A percentile compares a stretch with the other conserved stretches of the same genome.
Conservation (phyloP, 2,888 invertebrate species). For the Chymomyza amoena region DNA sequence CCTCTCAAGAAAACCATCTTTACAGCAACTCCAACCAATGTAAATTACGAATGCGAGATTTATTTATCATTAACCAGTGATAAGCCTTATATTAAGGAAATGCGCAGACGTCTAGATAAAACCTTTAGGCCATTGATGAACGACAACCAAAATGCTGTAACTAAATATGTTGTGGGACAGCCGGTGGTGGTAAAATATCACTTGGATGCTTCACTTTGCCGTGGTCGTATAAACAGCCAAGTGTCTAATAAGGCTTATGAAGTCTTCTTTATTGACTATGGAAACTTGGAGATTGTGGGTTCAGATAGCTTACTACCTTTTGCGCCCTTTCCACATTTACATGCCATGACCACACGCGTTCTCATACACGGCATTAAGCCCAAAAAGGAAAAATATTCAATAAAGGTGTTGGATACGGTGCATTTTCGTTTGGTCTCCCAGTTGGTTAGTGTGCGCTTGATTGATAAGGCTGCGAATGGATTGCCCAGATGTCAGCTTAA, state of each 20-base stretch:
- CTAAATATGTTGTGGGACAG: constrained; percentile 79
- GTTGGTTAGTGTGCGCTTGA: constrained; percentile 79
- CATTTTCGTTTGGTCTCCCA: constrained; percentile 82
- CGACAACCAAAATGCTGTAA: constrained; percentile 11
- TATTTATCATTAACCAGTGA: constrained; percentile 74
- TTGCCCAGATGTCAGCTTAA: constrained; percentile 60
- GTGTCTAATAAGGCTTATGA: constrained; percentile 74
- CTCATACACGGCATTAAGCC: constrained; percentile 81
- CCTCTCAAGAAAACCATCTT: constrained; percentile 81
- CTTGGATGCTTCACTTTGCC: constrained; percentile 84
- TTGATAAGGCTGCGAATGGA: not conserved
- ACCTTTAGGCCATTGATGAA: constrained; percentile 72
- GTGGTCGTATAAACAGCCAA: constrained; percentile 79
- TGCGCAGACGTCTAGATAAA: constrained; percentile 80
- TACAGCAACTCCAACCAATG: constrained; percentile 82
- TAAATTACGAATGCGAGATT: constrained; percentile 81
- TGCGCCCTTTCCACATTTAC: constrained; percentile 83
- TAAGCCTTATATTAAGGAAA: constrained; percentile 78
- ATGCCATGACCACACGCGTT: constrained; percentile 84
- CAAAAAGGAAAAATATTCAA: constrained; percentile 79
- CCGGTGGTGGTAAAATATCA: constrained; percentile 85
- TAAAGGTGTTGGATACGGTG: constrained; percentile 82
- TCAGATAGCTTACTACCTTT: constrained; percentile 82
- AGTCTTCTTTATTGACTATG: constrained; percentile 90
- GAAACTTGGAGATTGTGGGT: constrained; percentile 85